Evolutionary conservation across 1,140 invertebrate species (phyloP).

Genomic region (Elymnias hypermnestra): DNA sequence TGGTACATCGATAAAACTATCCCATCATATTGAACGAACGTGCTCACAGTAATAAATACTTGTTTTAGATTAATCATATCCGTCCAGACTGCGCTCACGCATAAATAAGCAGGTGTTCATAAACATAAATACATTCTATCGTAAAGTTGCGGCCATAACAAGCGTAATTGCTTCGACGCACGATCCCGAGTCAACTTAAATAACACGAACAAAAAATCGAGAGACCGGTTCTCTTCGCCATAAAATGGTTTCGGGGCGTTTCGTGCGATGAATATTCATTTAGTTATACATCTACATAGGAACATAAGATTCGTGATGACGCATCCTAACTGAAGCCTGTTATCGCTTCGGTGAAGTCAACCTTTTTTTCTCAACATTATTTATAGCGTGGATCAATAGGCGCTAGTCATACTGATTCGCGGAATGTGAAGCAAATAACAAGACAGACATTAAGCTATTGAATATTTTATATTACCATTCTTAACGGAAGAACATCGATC

Average conservation of each 20-base stretch:
- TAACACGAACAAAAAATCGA: constrained; percentile 55
- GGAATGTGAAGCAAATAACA: constrained; percentile 20
- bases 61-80: constrained; percentile 58
- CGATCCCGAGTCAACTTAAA: constrained; percentile 49
- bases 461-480: constrained; percentile 5
- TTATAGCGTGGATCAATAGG: constrained; percentile 39
- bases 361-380: constrained; percentile 39
- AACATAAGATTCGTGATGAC: constrained; percentile 52
- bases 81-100: constrained; percentile 47
- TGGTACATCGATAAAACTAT: constrained; percentile 22
- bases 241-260: constrained; percentile 60
- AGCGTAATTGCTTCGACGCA: constrained; percentile 51
- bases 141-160: constrained; percentile 44
- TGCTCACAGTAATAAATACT: constrained; percentile 45
- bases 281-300: constrained; percentile 46
- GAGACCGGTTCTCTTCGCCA: constrained; percentile 53
- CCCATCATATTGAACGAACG: constrained; percentile 36
- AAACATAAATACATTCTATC: constrained; percentile 47
- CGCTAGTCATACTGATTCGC: constrained; percentile 30
- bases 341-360: constrained; percentile 32
- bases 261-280: constrained; percentile 67
- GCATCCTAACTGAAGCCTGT: constrained; percentile 41
- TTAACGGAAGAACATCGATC: neutral
- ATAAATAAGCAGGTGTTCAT: constrained; percentile 58
- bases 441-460: constrained; percentile 10